Evolutionary conservation across 2,888 invertebrate species (phyloP), one percentile per base, ranked within the genome.

Genomic region (Osmoderma eremita): DNA sequence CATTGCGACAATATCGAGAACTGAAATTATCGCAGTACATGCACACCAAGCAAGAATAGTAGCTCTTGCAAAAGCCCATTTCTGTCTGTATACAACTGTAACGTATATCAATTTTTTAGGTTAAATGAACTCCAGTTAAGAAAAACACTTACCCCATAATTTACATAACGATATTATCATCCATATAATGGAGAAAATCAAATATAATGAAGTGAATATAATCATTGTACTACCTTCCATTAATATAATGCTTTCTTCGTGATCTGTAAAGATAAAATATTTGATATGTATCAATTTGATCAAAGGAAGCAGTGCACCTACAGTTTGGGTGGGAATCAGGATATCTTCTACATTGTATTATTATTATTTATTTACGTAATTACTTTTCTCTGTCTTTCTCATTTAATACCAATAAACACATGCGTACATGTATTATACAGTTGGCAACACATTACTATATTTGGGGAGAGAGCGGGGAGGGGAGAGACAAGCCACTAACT

Each of bases 191-290:
- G 73, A 73, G 4, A 74, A 18, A 24, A 75, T 45, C 3, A 72
- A 58, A 66, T 76, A 76, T 20, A 76, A 66, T 72, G 75, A 76
- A 63, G 74, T 69, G 17, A 76, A 72, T 41, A 72, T 70, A 22
- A 66, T 67, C 65, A 75, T 75, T 42, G 71, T 72, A 1, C 38
- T 15, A 10, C 72, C 71, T 61, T 68, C 70, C 24, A 76, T 72
- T 0, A 73, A 67, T 45, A 67, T n/a, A n/a, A n/a, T 65, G 22
- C 30, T 54, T 1, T 17, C n/a, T 3, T 41, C 36, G 20, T 48
- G 4, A 10, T 17, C 30, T 30, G 30, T 30, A 30, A 30, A 30
- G 1, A 39, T 42, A 22, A 15, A 17, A 1, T n/a, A n/a, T n/a
- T n/a, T n/a, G n/a, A n/a, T n/a, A n/a, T n/a, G n/a, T n/a, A n/a